Evolutionary conservation across 2,797 vertebrate genomes (phyloP).

Genomic region (Gallinago solitaria): DNA sequence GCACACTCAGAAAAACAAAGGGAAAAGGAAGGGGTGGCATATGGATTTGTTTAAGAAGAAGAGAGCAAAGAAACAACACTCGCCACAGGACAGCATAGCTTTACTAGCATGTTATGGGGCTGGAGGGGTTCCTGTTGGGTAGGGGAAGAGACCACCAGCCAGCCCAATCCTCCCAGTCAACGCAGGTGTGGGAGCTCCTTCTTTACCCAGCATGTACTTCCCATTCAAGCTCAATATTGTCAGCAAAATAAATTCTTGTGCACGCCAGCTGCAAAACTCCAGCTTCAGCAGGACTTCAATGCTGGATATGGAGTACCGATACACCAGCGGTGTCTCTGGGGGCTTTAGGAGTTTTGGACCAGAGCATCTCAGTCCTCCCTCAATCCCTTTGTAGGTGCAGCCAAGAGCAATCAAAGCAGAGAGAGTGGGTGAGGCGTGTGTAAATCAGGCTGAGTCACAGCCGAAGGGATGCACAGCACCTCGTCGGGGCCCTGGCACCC

Average conservation of each 20-base stretch:
- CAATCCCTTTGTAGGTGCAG: neutral
- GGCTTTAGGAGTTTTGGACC: neutral
- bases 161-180: neutral
- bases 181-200: neutral
- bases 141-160: neutral
- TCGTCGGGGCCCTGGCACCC: accelerated
- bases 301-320: accelerated
- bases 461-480: neutral
- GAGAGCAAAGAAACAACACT: neutral
- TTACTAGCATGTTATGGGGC: too few species aligned
- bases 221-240: neutral
- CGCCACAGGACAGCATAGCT: accelerated
- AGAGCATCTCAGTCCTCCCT: neutral
- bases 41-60: neutral
- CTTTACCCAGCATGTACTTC: neutral
- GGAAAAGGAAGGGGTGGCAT: neutral
- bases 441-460: accelerated
- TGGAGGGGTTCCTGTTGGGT: neutral
- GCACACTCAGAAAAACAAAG: neutral
- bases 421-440: neutral
- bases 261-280: neutral
- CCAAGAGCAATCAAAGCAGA: neutral
- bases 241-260: neutral
- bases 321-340: neutral
- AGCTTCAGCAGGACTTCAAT: neutral